These are phyloP conservation scores for Smutsia gigantea DNA, from an alignment of 2,797 vertebrate species.

Conservation along the genomic window DNA sequence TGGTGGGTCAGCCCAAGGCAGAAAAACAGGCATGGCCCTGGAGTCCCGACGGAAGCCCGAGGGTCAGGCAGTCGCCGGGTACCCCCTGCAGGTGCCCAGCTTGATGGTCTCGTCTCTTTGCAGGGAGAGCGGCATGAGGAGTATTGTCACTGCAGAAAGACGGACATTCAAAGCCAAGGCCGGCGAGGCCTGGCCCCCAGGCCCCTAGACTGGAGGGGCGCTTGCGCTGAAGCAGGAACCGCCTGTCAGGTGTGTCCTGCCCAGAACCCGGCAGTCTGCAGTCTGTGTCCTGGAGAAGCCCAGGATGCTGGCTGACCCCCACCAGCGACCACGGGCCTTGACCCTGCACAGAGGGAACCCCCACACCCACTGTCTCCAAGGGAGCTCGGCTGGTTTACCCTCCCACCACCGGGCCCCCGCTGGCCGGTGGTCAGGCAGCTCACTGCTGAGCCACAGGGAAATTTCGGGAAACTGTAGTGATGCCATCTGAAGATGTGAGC, in stretches of 20 bases:
- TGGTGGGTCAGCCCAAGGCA: too few relatives aligned
- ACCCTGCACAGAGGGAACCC: background rate
- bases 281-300: background rate
- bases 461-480: too few relatives aligned
- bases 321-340: background rate
- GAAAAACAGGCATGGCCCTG: too few relatives aligned
- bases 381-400: too few relatives aligned
- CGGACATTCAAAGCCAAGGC: background rate
- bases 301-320: background rate
- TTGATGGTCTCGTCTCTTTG: fast-evolving
- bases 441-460: too few relatives aligned
- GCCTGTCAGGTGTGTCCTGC: background rate
- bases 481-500: too few relatives aligned
- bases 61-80: background rate
- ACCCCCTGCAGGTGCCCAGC: background rate
- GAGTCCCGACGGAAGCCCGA: background rate
- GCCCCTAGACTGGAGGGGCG: background rate
- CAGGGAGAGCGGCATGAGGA: background rate
- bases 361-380: background rate
- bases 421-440: too few relatives aligned
- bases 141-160: background rate
- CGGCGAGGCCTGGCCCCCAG: too few relatives aligned
- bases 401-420: too few relatives aligned
- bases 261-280: background rate
- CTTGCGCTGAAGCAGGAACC: background rate